Percentiles rank a stretch among this genome's conserved stretches.
These are phyloP conservation scores for Ditylenchus dipsaci DNA, from an alignment of 1,140 invertebrate species.

Conservation along the genomic window DNA sequence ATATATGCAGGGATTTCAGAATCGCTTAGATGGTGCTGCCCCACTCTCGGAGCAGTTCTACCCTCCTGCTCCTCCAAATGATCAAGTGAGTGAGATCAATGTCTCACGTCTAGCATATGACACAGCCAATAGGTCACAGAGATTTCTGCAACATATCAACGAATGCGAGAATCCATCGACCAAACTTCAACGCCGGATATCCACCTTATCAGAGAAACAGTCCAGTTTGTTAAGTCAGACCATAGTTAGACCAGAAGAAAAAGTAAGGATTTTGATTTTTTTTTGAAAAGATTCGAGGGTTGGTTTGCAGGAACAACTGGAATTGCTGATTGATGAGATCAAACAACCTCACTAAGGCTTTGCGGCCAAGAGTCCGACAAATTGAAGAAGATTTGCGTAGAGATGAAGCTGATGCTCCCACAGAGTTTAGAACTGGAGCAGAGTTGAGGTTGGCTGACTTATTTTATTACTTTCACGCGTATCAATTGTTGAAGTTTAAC, in stretches of 20 bases:
- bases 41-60: too few species aligned
- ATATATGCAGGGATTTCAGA: too few species aligned
- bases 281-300: background rate
- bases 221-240: conserved; percentile 24
- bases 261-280: conserved; percentile 5
- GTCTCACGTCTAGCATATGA: conserved; percentile 5
- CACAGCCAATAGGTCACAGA: conserved; percentile 1
- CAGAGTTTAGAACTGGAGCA: conserved; percentile 15
- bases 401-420: conserved; percentile 20
- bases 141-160: conserved; percentile 36
- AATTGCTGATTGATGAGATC: conserved; percentile 40
- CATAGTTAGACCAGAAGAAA: conserved; percentile 20
- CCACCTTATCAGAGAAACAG: conserved; percentile 30
- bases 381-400: conserved; percentile 26
- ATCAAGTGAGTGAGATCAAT: conserved; percentile 15
- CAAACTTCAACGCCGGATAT: conserved; percentile 31
- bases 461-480: too few species aligned
- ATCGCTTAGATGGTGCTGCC: too few species aligned
- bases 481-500: too few species aligned
- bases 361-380: conserved; percentile 27
- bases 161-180: conserved; percentile 41
- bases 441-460: conserved; percentile 10
- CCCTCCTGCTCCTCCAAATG: background rate
- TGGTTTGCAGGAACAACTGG: conserved; percentile 34
- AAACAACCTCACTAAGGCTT: conserved; percentile 23